These are phyloP conservation scores for Gasterosteus nipponicus DNA, from an alignment of 2,113 vertebrate species.

Conservation along the genomic window DNA sequence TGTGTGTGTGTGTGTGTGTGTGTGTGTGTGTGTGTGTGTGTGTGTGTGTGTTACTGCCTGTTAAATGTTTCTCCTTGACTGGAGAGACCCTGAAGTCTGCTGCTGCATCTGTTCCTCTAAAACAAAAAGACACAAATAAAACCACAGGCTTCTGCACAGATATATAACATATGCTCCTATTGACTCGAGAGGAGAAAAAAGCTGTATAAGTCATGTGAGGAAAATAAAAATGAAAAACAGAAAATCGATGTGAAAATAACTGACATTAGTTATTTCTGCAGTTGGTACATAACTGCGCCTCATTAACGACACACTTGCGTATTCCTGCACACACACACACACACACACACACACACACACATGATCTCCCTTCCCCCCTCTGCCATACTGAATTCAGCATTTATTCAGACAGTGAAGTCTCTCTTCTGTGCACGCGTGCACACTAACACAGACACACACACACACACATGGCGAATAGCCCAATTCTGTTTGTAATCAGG, in stretches of 20 bases:
- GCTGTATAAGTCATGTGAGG: not conserved
- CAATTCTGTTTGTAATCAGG: constrained; percentile 22
- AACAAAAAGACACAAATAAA: constrained; percentile 10
- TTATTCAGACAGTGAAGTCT: constrained; percentile 21
- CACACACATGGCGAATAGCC: not conserved
- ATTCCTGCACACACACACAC: not conserved
- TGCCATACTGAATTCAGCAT: constrained; percentile 16
- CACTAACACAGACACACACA: constrained; percentile 10
- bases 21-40: constrained; percentile 4
- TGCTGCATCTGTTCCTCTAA: constrained; percentile 50
- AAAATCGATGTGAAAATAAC: not conserved
- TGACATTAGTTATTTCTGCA: too few species aligned
- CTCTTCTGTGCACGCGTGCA: not conserved
- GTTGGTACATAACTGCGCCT: not conserved
- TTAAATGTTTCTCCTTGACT: constrained; percentile 73
- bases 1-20: constrained; percentile 11
- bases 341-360: not conserved
- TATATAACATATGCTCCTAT: constrained; percentile 15
- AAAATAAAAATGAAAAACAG: not conserved
- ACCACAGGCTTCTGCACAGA: not conserved
- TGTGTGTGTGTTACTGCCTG: constrained; percentile 33
- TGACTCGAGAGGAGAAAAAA: not conserved
- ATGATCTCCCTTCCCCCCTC: constrained; percentile 7
- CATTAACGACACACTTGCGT: not conserved
- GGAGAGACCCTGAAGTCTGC: constrained; percentile 58